These are phyloP conservation scores for Yponomeuta plumbellus DNA, from an alignment of 2,888 invertebrate genomes.

Conservation along the genomic window DNA sequence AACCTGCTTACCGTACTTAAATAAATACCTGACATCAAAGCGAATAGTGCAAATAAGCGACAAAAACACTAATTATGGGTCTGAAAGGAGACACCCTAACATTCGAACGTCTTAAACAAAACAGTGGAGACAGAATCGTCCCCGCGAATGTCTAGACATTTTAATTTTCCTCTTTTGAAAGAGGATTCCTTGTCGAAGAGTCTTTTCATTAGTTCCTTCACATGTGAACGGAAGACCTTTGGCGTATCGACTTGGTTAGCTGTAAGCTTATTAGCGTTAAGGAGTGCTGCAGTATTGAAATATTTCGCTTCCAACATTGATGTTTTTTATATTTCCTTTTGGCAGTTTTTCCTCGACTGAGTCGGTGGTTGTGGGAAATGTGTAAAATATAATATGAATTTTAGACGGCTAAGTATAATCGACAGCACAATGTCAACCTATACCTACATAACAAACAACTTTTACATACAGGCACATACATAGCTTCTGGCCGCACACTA, in stretches of 20 bases:
- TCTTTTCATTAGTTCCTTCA: constrained; percentile 65
- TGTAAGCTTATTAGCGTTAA: constrained; percentile 47
- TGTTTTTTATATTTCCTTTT: neutral
- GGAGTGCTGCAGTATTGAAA: neutral
- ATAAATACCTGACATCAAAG: too few species aligned
- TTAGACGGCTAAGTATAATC: too few species aligned
- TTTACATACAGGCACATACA: too few species aligned
- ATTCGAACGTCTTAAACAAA: constrained; percentile 26
- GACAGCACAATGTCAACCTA: too few species aligned
- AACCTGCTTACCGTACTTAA: too few species aligned
- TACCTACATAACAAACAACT: too few species aligned
- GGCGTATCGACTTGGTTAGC: constrained; percentile 53
- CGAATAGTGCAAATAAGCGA: too few species aligned
- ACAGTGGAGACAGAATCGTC: constrained; percentile 45
- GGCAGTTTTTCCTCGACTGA: too few species aligned
- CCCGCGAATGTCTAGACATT: constrained; percentile 62
- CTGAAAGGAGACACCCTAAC: constrained; percentile 20
- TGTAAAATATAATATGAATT: too few species aligned
- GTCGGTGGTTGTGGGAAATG: too few species aligned
- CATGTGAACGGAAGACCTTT: constrained; percentile 56
- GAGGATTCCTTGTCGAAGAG: constrained; percentile 24
- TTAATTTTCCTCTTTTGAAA: constrained; percentile 68
- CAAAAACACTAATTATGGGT: too few species aligned
- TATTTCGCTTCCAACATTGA: neutral
- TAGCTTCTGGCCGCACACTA: too few species aligned